Evolutionary conservation across 2,797 vertebrate species (phyloP).

Genomic region (Heliangelus exortis): DNA sequence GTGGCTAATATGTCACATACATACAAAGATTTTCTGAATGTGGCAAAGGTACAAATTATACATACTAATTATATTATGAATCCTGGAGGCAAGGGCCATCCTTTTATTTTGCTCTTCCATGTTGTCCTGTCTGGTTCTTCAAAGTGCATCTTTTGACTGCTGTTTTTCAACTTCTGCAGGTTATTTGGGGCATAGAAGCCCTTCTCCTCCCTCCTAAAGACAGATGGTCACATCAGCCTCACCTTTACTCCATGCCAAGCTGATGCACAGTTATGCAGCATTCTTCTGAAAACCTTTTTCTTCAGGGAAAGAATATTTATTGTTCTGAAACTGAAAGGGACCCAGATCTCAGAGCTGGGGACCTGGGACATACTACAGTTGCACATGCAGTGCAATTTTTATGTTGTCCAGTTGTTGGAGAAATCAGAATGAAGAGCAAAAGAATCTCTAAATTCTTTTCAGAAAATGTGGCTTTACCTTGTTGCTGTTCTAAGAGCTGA

Average conservation of each 20-base stretch:
- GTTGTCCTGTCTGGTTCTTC: not conserved
- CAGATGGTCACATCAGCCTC: not conserved
- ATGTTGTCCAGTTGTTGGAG: not conserved
- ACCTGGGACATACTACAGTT: not conserved
- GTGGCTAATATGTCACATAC: not conserved
- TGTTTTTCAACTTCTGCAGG: not conserved
- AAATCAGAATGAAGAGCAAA: not conserved
- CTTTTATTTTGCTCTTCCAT: not conserved
- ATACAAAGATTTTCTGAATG: not conserved
- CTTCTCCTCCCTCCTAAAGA: not conserved
- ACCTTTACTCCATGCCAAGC: not conserved
- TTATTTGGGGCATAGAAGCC: not conserved
- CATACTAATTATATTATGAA: not conserved
- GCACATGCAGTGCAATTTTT: not conserved
- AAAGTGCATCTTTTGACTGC: not conserved
- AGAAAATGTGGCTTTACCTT: not conserved
- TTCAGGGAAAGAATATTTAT: not conserved
- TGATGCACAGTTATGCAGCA: not conserved
- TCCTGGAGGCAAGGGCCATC: not conserved
- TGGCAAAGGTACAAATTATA: not conserved
- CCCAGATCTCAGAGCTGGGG: not conserved
- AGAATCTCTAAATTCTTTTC: not conserved
- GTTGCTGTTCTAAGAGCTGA: not conserved
- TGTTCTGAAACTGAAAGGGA: not conserved
- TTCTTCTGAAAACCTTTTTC: not conserved